Conservation (phyloP, 2,888 invertebrate species). For the Lutraria lutraria region DNA sequence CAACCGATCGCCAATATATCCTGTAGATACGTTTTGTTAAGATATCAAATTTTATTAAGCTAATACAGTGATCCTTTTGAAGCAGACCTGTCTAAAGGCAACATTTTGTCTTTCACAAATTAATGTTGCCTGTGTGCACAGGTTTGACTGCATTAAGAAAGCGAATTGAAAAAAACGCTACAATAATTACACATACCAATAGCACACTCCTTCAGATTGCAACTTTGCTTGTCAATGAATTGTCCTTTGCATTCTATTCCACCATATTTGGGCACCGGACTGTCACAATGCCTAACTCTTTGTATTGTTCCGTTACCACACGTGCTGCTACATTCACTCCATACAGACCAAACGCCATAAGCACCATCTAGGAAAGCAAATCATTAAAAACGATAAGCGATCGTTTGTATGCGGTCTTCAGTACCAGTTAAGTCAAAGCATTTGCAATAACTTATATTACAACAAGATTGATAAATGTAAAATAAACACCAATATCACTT, state of each 20-base stretch:
- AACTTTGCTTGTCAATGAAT: background rate
- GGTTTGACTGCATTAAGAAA: too few relatives aligned
- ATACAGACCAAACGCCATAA: background rate
- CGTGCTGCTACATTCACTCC: background rate
- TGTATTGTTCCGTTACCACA: conserved; percentile 11
- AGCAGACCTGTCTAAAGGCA: too few relatives aligned
- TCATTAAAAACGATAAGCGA: background rate
- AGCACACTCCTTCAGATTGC: conserved; percentile 5
- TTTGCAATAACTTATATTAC: background rate
- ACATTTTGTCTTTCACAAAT: too few relatives aligned
- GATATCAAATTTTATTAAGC: too few relatives aligned
- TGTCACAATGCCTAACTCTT: conserved; percentile 5
- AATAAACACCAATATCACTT: too few relatives aligned
- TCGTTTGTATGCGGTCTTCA: too few relatives aligned
- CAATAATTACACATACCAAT: background rate
- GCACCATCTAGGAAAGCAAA: background rate
- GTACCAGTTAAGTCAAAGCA: background rate
- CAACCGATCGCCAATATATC: background rate
- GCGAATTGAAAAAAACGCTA: too few relatives aligned
- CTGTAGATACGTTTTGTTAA: too few relatives aligned
- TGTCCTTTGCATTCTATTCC: background rate
- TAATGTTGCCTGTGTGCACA: too few relatives aligned
- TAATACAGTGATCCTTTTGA: too few relatives aligned
- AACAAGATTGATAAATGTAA: background rate
- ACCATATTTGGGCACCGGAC: conserved; percentile 13